A percentile compares a stretch with the other conserved stretches of the same genome.
phyloP scores from a whole-genome alignment of 1,140 invertebrate species.

The Heterodera carotae region DNA sequence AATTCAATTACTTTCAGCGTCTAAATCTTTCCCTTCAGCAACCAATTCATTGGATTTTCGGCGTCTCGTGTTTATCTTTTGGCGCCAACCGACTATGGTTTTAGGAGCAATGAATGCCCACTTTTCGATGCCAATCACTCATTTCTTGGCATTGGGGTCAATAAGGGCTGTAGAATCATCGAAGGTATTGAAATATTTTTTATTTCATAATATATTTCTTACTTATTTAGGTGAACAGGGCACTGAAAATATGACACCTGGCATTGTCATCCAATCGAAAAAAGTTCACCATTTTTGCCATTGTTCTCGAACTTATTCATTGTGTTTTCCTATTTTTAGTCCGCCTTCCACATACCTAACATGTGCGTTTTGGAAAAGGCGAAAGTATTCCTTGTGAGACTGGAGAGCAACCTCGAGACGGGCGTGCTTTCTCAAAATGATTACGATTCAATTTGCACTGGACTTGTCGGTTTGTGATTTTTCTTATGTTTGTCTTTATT shows the following conservation, averaged over 20 bases:
- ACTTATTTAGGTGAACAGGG: neutral
- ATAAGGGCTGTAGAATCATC: constrained; percentile 14
- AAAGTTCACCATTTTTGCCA: neutral
- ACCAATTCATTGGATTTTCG: neutral
- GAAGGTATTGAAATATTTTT: neutral
- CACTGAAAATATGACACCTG: neutral
- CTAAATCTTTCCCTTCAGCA: neutral
- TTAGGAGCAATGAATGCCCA: neutral
- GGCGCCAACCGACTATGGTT: neutral
- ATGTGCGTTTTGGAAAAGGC: neutral
- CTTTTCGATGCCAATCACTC: neutral
- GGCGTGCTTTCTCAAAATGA: neutral
- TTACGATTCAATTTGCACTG: neutral
- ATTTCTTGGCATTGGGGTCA: constrained; percentile 10
- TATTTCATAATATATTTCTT: neutral
- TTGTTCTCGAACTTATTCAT: neutral
- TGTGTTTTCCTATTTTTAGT: no score
- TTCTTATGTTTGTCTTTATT: neutral
- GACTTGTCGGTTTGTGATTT: neutral
- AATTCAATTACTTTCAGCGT: neutral
- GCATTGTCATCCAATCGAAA: constrained; percentile 4
- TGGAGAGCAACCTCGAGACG: neutral
- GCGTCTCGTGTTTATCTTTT: constrained; percentile 9
- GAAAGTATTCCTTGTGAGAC: neutral
- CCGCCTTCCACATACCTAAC: constrained; percentile 6